A percentile compares a stretch with the other conserved stretches of the same genome.
These are phyloP conservation scores for Petrocephalus zakoni DNA, from an alignment of 2,113 vertebrate genomes.

Conservation along the genomic window DNA sequence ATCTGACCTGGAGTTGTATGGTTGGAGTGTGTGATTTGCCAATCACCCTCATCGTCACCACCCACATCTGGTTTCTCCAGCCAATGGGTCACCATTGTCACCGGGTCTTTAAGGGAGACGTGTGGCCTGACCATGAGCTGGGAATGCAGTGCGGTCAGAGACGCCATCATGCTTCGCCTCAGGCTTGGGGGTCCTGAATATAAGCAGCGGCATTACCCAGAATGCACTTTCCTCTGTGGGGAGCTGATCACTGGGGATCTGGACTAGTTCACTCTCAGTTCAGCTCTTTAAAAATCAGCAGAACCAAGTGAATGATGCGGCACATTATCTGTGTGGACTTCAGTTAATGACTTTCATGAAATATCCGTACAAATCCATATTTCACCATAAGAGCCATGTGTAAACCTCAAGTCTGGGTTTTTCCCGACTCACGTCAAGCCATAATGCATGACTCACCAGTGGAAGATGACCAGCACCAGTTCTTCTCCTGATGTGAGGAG, in stretches of 20 bases:
- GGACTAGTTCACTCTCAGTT: background rate
- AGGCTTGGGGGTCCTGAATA: background rate
- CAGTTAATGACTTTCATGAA: background rate
- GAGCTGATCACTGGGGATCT: background rate
- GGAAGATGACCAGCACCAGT: background rate
- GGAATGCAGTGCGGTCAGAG: background rate
- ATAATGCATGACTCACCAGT: background rate
- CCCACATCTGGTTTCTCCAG: background rate
- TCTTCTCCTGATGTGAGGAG: background rate
- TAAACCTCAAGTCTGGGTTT: background rate
- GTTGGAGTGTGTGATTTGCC: background rate
- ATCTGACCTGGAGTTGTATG: background rate
- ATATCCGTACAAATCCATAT: background rate
- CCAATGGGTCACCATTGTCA: background rate
- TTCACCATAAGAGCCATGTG: background rate
- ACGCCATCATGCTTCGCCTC: background rate
- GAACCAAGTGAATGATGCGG: background rate
- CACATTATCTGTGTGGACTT: background rate
- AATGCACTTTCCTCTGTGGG: background rate
- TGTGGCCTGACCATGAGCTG: background rate
- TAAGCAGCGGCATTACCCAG: background rate
- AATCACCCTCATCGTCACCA: background rate
- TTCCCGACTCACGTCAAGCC: background rate
- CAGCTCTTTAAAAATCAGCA: background rate
- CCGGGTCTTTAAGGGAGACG: background rate